Percentiles rank a stretch among this genome's conserved stretches.
Conservation (phyloP, 1,140 invertebrate species). For the Colletes latitarsis region DNA sequence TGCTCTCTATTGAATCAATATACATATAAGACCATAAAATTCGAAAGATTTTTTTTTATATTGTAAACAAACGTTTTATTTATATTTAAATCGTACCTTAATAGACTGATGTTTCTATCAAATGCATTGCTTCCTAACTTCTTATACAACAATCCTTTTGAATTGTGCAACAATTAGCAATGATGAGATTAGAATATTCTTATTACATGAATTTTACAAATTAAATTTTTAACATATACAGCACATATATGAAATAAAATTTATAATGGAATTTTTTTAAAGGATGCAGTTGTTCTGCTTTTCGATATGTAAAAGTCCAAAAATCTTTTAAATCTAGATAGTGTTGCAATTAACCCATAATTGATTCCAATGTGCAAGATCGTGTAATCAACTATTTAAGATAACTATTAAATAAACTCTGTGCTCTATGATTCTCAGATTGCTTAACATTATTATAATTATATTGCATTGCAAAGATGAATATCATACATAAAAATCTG, state of each 20-base stretch:
- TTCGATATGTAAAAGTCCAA: slow-evolving; percentile 70
- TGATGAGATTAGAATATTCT: slow-evolving; percentile 40
- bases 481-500: slow-evolving; percentile 23
- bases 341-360: slow-evolving; percentile 27
- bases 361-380: slow-evolving; percentile 15
- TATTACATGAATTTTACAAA: slow-evolving; percentile 39
- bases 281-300: slow-evolving; percentile 43
- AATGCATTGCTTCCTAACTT: slow-evolving; percentile 7
- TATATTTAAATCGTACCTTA: slow-evolving; percentile 3
- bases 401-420: slow-evolving; percentile 38
- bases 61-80: slow-evolving; percentile 28
- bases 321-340: slow-evolving; percentile 47
- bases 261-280: slow-evolving; percentile 17
- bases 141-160: slow-evolving; percentile 3
- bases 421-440: slow-evolving; percentile 14
- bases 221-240: slow-evolving; percentile 22
- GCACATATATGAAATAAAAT: slow-evolving; percentile 14
- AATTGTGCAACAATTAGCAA: slow-evolving; percentile 38
- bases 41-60: slow-evolving; percentile 9
- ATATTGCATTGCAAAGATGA: slow-evolving; percentile 6
- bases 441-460: slow-evolving; percentile 25
- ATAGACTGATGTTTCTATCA: slow-evolving; percentile 2
- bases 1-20: slow-evolving; percentile 22
- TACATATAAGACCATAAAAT: slow-evolving; percentile 1
- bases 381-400: slow-evolving; percentile 2